Base-by-base conservation (phyloP, 2,113 vertebrate species). In the Poeciliopsis turrubarensis region DNA sequence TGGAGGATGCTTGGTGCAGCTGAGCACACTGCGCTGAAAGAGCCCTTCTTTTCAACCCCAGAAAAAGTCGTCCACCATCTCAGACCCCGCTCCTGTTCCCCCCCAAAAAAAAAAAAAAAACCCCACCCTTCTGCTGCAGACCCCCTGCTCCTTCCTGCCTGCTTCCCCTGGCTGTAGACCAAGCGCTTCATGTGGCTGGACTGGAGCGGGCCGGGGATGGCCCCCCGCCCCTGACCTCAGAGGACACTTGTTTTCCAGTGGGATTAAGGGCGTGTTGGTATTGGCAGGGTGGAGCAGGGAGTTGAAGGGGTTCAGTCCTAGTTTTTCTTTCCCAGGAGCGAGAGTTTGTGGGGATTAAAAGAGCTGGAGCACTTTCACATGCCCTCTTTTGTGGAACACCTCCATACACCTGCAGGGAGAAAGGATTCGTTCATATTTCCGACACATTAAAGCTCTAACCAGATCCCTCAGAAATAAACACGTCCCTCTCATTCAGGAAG, bases 11-110 rank as follows among this genome's bases (percentile, higher is more conserved):
- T 86, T 87, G 11, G 81, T 87, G 89, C 92, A 94, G 93, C 94
- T 95, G 92, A 94, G 86, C 89, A 93, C 88, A 92, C 91, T 90
- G 79, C 75, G 70, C 87, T 94, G 87, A 93, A 94, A 90, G 85
- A 77, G 80, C 75, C 83, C 89, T 80, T 93, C 92, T 87, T 92
- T 93, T 81, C 73, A 84, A 75, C 73, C 75, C 44, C 27, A 90
- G 87, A 82, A 84, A 89, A 91, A 92, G 87, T 90, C 89, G 82
- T 87, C 78, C 78, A 78, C 85, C 29, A 32, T 75, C 85, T 86
- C 64, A 47, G 86, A 92, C 86, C 87, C 76, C 13, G 3, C 69
- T 84, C 81, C 79, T 77, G 67, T 89, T 79, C 80, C 30, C 30
- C 29, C 29, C 79, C 76, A 77, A 26, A 39, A 83, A 87, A 83